Evolutionary conservation across 2,797 vertebrate genomes (phyloP).

Genomic region (Fringilla coelebs): DNA sequence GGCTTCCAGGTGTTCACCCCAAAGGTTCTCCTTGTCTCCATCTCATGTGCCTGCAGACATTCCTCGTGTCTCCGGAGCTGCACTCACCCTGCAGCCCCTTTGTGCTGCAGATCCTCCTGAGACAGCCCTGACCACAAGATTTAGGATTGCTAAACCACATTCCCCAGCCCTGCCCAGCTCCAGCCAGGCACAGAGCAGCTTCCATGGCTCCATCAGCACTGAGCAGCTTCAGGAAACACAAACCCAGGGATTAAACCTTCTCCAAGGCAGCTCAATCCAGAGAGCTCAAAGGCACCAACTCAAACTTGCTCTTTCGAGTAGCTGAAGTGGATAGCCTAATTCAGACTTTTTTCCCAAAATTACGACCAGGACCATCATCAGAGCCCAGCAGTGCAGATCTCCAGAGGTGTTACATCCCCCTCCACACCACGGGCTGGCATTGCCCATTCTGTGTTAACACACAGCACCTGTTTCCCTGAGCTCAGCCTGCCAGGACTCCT

Average conservation of each 20-base stretch:
- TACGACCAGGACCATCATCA: neutral
- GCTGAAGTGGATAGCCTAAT: rapidly evolving
- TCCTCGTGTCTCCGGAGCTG: rapidly evolving
- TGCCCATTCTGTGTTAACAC: neutral
- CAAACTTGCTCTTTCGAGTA: rapidly evolving
- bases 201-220: rapidly evolving
- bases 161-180: neutral
- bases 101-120: neutral
- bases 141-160: neutral
- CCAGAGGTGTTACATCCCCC: neutral
- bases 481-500: neutral
- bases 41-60: neutral
- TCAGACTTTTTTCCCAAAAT: neutral
- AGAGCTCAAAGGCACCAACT: neutral
- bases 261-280: neutral
- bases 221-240: neutral
- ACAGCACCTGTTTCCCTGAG: neutral
- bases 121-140: neutral
- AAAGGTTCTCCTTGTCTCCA: neutral
- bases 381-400: neutral
- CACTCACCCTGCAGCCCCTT: neutral
- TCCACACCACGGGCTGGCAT: rapidly evolving
- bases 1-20: neutral
- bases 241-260: rapidly evolving
- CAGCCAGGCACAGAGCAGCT: neutral